phyloP scores from a whole-genome alignment of 2,888 invertebrate genomes.

The Micropterix aruncella region DNA sequence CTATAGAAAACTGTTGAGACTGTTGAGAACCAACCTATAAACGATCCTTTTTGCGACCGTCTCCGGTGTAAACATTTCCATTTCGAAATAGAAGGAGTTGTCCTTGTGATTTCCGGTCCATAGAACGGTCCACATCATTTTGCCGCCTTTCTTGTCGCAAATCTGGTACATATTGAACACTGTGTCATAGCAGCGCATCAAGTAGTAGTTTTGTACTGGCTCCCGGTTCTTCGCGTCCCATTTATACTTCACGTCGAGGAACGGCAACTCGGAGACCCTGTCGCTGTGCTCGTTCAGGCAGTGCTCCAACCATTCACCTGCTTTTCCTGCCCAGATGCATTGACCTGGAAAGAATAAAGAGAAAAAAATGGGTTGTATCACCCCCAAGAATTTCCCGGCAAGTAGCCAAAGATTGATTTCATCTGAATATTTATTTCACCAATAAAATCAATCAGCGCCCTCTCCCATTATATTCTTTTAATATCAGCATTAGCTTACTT shows the following conservation, averaged over 20 bases:
- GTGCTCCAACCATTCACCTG: conserved; percentile 48
- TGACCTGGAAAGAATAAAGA: conserved; percentile 22
- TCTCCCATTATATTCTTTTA: not conserved
- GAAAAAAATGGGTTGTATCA: conserved; percentile 2
- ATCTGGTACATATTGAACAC: conserved; percentile 38
- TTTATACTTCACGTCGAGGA: conserved; percentile 32
- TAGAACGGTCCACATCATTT: conserved; percentile 40
- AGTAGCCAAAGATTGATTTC: too few relatives aligned
- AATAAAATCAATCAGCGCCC: conserved; percentile 1
- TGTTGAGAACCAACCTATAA: conserved; percentile 26
- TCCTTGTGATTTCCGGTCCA: conserved; percentile 29
- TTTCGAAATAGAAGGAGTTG: conserved; percentile 33
- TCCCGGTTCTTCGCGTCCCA: conserved; percentile 34
- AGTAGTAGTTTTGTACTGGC: conserved; percentile 33
- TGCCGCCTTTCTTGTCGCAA: conserved; percentile 34
- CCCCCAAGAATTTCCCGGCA: conserved; percentile 4
- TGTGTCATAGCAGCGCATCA: conserved; percentile 30
- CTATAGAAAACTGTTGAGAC: too few relatives aligned
- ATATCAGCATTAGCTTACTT: too few relatives aligned
- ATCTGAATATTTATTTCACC: too few relatives aligned
- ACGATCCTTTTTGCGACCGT: conserved; percentile 32
- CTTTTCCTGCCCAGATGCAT: conserved; percentile 42
- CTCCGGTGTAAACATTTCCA: conserved; percentile 32
- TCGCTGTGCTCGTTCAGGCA: conserved; percentile 36
- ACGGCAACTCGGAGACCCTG: conserved; percentile 35